phyloP scores from a whole-genome alignment of 2,797 vertebrate species.

The Hyperoplus lanceolatus region DNA sequence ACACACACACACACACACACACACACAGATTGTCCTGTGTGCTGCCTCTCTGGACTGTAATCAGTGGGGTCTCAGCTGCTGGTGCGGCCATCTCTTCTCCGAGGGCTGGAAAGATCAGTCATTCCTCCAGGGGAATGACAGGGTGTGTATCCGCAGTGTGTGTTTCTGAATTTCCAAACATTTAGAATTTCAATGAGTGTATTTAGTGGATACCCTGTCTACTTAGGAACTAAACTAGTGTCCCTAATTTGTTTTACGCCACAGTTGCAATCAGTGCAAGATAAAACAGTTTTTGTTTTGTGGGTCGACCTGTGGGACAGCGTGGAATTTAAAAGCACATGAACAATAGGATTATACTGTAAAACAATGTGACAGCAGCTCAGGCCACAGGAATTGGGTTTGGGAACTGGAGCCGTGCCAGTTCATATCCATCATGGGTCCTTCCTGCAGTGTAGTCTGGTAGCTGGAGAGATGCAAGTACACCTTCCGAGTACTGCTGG shows the following conservation, averaged over 20 bases:
- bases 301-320: not conserved
- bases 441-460: too few species aligned
- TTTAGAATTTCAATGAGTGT: constrained; percentile 37
- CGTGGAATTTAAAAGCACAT: not conserved
- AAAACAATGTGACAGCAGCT: not conserved
- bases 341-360: not conserved
- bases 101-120: constrained; percentile 68
- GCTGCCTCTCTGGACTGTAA: constrained; percentile 69
- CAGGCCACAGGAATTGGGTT: too few species aligned
- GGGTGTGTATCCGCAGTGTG: constrained; percentile 19
- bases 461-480: too few species aligned
- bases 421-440: too few species aligned
- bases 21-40: constrained; percentile 6
- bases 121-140: constrained; percentile 54
- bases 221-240: constrained; percentile 15
- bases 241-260: constrained; percentile 5
- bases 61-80: constrained; percentile 79
- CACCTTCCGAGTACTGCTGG: too few species aligned
- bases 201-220: constrained; percentile 16
- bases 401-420: too few species aligned
- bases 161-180: constrained; percentile 32
- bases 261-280: constrained; percentile 11
- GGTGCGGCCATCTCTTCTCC: constrained; percentile 63
- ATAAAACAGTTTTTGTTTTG: constrained; percentile 9
- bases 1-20: constrained; percentile 12